These are phyloP conservation scores for Tinamus guttatus DNA, from an alignment of 2,113 vertebrate species.

Conservation along the genomic window DNA sequence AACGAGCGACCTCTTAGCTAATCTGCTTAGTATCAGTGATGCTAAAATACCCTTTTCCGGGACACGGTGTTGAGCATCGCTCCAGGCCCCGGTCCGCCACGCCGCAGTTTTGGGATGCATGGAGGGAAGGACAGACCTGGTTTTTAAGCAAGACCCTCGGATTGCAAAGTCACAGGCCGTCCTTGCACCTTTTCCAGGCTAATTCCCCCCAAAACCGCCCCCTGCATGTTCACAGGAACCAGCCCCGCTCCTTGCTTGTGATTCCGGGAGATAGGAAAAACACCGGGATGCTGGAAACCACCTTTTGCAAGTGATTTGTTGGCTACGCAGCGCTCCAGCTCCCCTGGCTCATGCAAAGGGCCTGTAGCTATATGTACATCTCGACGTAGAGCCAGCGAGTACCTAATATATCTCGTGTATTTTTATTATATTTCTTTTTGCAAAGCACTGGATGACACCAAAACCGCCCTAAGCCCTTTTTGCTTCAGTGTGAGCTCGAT, in stretches of 20 bases:
- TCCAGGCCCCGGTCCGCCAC: neutral
- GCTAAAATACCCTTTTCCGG: rapidly evolving
- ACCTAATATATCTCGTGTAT: neutral
- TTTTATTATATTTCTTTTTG: neutral
- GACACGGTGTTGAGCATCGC: neutral
- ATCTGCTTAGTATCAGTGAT: rapidly evolving
- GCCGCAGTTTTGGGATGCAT: neutral
- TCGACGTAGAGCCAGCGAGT: neutral
- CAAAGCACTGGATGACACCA: conserved; percentile 47
- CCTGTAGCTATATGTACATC: neutral
- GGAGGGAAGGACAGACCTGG: too few relatives aligned
- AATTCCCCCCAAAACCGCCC: neutral
- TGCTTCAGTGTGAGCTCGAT: neutral
- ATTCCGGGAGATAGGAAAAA: neutral
- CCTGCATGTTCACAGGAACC: neutral
- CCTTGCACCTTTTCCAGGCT: neutral
- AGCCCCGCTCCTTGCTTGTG: neutral
- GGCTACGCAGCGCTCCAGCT: too few relatives aligned
- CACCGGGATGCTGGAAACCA: neutral
- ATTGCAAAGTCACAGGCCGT: neutral
- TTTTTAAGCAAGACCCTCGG: neutral
- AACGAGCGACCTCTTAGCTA: neutral
- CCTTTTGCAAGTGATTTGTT: neutral
- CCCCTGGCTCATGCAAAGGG: neutral
- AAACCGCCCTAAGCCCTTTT: neutral